Conservation (phyloP, 2,797 vertebrate species). For the Ispidina lecontei region DNA sequence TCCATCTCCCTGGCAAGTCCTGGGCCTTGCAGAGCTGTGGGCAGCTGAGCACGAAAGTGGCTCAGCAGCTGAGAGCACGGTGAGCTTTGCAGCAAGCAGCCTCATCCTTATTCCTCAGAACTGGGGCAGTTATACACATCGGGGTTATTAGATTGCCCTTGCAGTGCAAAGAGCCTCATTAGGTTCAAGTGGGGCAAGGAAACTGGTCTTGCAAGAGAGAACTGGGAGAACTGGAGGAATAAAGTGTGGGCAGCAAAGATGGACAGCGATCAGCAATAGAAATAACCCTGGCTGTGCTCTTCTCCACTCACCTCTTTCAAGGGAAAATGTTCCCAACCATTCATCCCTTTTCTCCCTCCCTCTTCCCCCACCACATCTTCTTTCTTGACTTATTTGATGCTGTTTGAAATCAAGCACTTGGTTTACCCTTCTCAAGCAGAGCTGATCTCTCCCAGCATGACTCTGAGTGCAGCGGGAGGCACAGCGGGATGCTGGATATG, state of each 20-base stretch:
- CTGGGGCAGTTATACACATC: fast-evolving
- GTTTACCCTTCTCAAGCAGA: conserved; percentile 45
- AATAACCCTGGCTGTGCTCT: not conserved
- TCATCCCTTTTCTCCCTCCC: not conserved
- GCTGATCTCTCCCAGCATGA: conserved; percentile 62
- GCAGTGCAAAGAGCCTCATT: not conserved
- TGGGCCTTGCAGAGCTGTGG: not conserved
- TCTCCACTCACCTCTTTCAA: not conserved
- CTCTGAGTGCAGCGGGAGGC: conserved; percentile 48
- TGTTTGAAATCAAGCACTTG: conserved; percentile 65
- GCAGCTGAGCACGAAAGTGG: not conserved
- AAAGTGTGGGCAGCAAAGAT: not conserved
- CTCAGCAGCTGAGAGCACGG: not conserved
- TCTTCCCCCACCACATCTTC: not conserved
- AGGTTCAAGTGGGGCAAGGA: not conserved
- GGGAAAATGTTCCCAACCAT: not conserved
- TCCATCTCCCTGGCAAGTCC: not conserved
- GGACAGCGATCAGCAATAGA: not conserved
- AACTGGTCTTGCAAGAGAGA: not conserved
- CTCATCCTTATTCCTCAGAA: not conserved
- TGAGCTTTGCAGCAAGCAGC: not conserved
- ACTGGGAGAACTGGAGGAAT: not conserved
- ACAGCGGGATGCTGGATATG: conserved; percentile 44
- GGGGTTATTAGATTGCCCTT: not conserved
- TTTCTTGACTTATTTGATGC: conserved; percentile 22